Evolutionary conservation across 1,140 invertebrate species (phyloP).

Genomic region (Idris sp.): DNA sequence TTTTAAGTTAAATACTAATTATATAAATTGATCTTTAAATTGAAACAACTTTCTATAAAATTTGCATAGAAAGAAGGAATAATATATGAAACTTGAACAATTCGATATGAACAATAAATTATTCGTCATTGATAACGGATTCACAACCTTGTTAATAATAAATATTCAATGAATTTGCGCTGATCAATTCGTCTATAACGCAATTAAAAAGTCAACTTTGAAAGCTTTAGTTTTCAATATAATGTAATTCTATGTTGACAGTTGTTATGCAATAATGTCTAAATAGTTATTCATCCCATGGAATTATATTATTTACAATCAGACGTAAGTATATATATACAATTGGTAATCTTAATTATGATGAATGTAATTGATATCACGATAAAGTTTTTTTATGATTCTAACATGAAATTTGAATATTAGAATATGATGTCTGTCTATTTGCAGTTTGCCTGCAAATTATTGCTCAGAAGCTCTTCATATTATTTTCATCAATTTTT

Average conservation of each 20-base stretch:
- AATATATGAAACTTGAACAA: too few relatives aligned
- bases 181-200: conserved; percentile 31
- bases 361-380: conserved; percentile 39
- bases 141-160: conserved; percentile 9
- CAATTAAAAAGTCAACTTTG: conserved; percentile 28
- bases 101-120: conserved; percentile 15
- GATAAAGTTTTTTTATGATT: conserved; percentile 33
- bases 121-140: conserved; percentile 19
- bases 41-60: background rate
- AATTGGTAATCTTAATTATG: conserved; percentile 35
- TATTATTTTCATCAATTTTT: conserved; percentile 42
- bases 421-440: conserved; percentile 24
- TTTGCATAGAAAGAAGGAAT: background rate
- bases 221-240: conserved; percentile 33
- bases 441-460: conserved; percentile 26
- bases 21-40: background rate
- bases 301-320: conserved; percentile 50
- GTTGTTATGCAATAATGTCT: conserved; percentile 40
- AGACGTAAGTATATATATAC: conserved; percentile 42
- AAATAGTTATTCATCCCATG: conserved; percentile 29
- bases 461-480: conserved; percentile 56
- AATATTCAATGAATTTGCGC: conserved; percentile 31
- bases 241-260: conserved; percentile 32
- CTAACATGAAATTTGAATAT: conserved; percentile 41
- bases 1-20: background rate